A percentile compares a stretch with the other conserved stretches of the same genome.
These are phyloP conservation scores for Morus bassanus DNA, from an alignment of 2,797 vertebrate genomes.

Conservation along the genomic window DNA sequence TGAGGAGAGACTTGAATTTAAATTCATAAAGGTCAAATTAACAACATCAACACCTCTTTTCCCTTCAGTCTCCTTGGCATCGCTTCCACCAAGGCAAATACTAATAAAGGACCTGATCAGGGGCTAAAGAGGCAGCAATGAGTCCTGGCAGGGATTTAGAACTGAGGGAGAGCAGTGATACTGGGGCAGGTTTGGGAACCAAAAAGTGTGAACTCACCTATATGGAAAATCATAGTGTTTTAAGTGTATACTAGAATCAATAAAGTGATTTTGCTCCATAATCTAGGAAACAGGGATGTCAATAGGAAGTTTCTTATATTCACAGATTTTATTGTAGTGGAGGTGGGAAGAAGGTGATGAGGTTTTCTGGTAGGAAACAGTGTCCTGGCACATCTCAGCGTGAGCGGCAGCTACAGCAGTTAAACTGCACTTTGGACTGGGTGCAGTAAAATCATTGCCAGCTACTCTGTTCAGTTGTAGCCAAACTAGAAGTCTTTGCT, in stretches of 20 bases:
- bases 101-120: not conserved
- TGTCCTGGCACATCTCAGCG: not conserved
- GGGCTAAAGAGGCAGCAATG: not conserved
- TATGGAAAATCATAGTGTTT: not conserved
- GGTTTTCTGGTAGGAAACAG: not conserved
- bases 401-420: not conserved
- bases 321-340: not conserved
- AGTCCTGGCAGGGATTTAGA: not conserved
- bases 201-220: not conserved
- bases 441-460: not conserved
- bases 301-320: not conserved
- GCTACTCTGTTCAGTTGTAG: not conserved
- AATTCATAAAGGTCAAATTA: conserved; percentile 40
- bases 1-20: not conserved
- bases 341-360: not conserved
- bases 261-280: not conserved
- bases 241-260: accelerated
- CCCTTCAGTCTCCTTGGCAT: not conserved
- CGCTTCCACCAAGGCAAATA: not conserved
- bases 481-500: not conserved
- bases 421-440: not conserved
- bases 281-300: not conserved
- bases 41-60: not conserved
- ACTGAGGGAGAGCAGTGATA: not conserved
- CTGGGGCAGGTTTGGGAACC: not conserved